phyloP scores from a whole-genome alignment of 2,113 vertebrate species.

The Thamnaconus septentrionalis region DNA sequence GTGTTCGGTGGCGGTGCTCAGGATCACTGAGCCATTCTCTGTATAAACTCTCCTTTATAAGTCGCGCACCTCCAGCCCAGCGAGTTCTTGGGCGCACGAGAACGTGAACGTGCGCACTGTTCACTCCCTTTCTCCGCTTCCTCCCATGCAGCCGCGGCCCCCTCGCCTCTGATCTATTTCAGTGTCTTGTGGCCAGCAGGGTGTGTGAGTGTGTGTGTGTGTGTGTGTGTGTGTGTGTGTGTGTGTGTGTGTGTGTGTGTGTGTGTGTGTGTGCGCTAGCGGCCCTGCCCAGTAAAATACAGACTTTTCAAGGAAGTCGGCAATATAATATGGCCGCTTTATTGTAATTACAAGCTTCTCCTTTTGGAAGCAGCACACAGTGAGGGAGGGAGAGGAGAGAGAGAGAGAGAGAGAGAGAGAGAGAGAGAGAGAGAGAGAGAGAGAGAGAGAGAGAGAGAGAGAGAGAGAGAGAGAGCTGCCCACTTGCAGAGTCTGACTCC shows the following conservation, averaged over 20 bases:
- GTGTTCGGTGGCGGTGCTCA: conserved; percentile 48
- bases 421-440: conserved; percentile 6
- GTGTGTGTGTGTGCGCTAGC: conserved; percentile 65
- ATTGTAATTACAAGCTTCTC: conserved; percentile 83
- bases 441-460: too few species aligned
- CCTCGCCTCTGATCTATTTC: conserved; percentile 73
- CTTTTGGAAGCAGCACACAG: conserved; percentile 71
- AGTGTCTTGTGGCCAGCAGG: conserved; percentile 70
- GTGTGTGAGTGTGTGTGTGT: conserved; percentile 57
- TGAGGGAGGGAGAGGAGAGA: too few species aligned
- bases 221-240: conserved; percentile 52
- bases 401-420: too few species aligned
- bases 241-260: too few species aligned
- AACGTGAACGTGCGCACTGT: background rate
- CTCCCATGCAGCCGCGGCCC: conserved; percentile 39
- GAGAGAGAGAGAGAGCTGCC: conserved; percentile 45
- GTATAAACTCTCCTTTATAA: conserved; percentile 36
- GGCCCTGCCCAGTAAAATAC: conserved; percentile 82
- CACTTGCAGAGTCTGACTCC: conserved; percentile 63
- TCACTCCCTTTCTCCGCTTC: conserved; percentile 51
- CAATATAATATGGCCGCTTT: conserved; percentile 79
- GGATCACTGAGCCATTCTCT: conserved; percentile 66
- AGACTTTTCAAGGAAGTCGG: conserved; percentile 80
- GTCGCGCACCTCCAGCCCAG: conserved; percentile 20
- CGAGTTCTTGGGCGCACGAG: too few species aligned